Conservation (phyloP, 2,113 vertebrate species). For the Lepidothrix coronata region DNA sequence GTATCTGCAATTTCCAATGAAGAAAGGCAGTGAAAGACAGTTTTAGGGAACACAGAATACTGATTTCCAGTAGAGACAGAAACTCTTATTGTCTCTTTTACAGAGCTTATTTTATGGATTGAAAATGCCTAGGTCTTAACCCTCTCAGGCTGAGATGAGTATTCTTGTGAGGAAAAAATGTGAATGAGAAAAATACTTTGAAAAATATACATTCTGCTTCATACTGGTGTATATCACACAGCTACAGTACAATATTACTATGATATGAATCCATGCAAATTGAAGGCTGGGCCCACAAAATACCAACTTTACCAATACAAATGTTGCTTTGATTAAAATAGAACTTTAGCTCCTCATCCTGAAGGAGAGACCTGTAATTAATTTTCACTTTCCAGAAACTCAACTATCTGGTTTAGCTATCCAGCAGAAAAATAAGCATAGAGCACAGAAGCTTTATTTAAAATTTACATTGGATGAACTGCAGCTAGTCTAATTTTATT, state of each 20-base stretch:
- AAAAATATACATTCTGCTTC: not conserved
- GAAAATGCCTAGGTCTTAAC: not conserved
- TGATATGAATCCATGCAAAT: not conserved
- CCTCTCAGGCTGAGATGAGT: not conserved
- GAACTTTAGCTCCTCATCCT: not conserved
- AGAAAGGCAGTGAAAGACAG: not conserved
- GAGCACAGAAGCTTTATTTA: not conserved
- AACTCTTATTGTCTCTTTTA: not conserved
- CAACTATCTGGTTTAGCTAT: not conserved
- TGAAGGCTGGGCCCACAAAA: not conserved
- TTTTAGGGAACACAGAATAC: not conserved
- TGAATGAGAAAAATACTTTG: not conserved
- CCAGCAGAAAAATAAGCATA: not conserved
- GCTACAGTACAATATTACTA: too few relatives aligned
- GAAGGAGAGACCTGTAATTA: not conserved
- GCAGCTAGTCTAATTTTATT: not conserved
- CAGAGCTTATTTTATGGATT: not conserved
- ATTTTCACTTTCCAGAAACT: not conserved
- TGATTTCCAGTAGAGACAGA: not conserved
- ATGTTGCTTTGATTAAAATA: not conserved
- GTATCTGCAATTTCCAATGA: not conserved
- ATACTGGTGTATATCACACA: not conserved
- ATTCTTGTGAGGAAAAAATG: not conserved
- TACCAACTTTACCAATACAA: not conserved
- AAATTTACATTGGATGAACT: not conserved